These are phyloP conservation scores for Microtus richardsoni DNA, from an alignment of 2,113 vertebrate genomes.

Conservation along the genomic window DNA sequence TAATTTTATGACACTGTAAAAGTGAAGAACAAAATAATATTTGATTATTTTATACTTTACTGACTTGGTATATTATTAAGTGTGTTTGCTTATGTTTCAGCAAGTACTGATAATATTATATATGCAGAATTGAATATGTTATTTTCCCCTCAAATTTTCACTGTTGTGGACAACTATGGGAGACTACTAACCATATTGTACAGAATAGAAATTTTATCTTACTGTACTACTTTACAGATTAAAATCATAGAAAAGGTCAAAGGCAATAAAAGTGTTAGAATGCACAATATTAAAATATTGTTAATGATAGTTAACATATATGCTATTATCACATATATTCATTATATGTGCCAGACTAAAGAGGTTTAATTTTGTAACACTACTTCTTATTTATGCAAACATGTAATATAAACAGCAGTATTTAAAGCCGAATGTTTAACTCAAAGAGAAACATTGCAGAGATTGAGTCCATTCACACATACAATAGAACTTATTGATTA, in stretches of 20 bases:
- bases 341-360: conserved; percentile 61
- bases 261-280: conserved; percentile 67
- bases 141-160: conserved; percentile 32
- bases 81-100: conserved; percentile 54
- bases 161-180: conserved; percentile 20
- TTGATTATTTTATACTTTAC: neutral
- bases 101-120: conserved; percentile 26
- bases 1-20: conserved; percentile 2
- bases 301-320: conserved; percentile 58
- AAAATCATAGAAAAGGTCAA: conserved; percentile 73
- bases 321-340: conserved; percentile 60
- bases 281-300: conserved; percentile 64
- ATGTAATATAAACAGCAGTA: neutral
- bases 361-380: neutral
- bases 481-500: conserved; percentile 59
- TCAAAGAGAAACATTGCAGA: conserved; percentile 38
- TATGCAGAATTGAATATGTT: conserved; percentile 1
- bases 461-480: conserved; percentile 3
- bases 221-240: conserved; percentile 43
- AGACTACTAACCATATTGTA: neutral
- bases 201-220: conserved; percentile 37
- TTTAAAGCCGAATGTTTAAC: conserved; percentile 12
- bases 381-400: conserved; percentile 32
- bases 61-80: conserved; percentile 15
- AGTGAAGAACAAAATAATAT: neutral